Evolutionary conservation across 2,113 vertebrate species (phyloP).

Genomic region (Lamprologus callipterus): DNA sequence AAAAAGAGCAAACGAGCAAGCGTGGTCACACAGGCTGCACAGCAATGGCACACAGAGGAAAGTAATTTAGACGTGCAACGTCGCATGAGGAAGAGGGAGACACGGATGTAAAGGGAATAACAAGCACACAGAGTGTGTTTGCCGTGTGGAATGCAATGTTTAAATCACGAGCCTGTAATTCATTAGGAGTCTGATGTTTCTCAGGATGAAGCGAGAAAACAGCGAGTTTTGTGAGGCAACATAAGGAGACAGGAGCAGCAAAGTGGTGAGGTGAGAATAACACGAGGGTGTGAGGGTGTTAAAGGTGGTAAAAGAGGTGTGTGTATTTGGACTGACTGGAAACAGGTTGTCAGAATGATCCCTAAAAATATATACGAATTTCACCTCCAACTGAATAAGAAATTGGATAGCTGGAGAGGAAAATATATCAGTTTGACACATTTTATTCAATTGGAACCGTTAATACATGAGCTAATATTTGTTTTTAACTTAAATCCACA

Average conservation of each 20-base stretch:
- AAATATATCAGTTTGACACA: not conserved
- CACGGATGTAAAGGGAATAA: constrained; percentile 1
- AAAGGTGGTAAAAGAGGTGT: not conserved
- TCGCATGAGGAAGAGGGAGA: not conserved
- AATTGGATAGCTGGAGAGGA: not conserved
- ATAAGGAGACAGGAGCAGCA: not conserved
- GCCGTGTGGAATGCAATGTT: not conserved
- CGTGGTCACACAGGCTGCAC: not conserved
- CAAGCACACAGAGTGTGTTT: not conserved
- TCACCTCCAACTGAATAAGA: not conserved
- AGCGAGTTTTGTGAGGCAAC: not conserved
- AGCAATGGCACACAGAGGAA: not conserved
- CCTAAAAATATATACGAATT: not conserved
- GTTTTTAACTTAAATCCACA: not conserved
- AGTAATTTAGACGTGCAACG: not conserved
- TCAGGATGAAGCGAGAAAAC: not conserved
- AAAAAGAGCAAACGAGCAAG: not conserved
- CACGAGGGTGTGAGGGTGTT: not conserved
- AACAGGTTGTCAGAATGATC: not conserved
- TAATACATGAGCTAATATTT: not conserved
- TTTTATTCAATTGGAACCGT: not conserved
- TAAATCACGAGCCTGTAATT: not conserved
- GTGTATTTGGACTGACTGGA: not conserved
- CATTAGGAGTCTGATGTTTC: not conserved
- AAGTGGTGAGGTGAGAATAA: not conserved